Evolutionary conservation across 2,888 invertebrate genomes (phyloP), one percentile per base, ranked within the genome.

Genomic region (Axea sp.): DNA sequence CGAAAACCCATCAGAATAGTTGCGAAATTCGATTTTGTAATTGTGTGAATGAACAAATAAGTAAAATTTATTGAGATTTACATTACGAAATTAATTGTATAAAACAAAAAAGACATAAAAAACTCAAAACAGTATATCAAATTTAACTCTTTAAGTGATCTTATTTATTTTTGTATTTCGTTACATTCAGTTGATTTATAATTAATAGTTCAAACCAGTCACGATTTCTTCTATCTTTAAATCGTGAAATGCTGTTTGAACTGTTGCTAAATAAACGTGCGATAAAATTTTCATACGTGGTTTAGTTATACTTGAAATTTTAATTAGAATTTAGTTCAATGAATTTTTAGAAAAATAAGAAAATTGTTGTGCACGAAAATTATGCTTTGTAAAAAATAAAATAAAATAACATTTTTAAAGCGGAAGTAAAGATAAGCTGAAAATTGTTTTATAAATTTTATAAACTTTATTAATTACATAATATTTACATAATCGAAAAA

Each of bases 401-500:
- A n/a, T n/a, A n/a, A n/a, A n/a, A n/a, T n/a, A n/a, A n/a, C n/a
- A n/a, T n/a, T n/a, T n/a, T n/a, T n/a, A n/a, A n/a, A n/a, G n/a
- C n/a, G n/a, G n/a, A n/a, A n/a, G n/a, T n/a, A n/a, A n/a, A n/a
- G n/a, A n/a, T n/a, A n/a, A n/a, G n/a, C n/a, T n/a, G n/a, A n/a
- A n/a, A n/a, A n/a, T n/a, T 7, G 8, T 17, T 64, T 62, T 31
- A 51, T 26, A 31, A 64, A 64, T 51, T 43, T 28, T 59, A 68
- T 59, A 68, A 68, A 68, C 59, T 59, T 68, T 59, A 68, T 59
- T 68, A 68, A 68, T 68, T 68, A 59, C 68, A 68, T 51, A 59
- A 49, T 68, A 68, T 68, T 68, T 68, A 59, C 67, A 68, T 59
- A 49, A 49, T 59, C 57, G 55, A 49, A 57, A 43, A 24, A 57